Conservation (phyloP, 2,113 vertebrate species). For the Mungos mungo region DNA sequence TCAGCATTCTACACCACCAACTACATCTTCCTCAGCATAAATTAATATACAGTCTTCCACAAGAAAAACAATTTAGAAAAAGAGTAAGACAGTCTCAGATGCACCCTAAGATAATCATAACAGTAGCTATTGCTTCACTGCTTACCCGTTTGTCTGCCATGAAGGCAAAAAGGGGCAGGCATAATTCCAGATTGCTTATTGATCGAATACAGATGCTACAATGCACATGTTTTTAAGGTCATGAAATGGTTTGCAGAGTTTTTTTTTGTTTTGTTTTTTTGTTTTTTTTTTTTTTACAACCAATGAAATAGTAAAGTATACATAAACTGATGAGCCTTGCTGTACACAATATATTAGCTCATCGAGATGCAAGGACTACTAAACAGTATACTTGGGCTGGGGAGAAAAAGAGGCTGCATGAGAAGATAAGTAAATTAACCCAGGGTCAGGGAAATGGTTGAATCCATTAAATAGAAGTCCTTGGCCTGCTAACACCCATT, state of each 20-base stretch:
- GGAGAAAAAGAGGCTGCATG: not conserved
- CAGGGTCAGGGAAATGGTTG: not conserved
- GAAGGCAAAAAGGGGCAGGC: not conserved
- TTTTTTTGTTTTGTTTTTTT: slow-evolving; percentile 36
- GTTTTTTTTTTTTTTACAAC: slow-evolving; percentile 42
- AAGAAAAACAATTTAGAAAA: slow-evolving; percentile 78
- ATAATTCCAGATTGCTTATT: slow-evolving; percentile 76
- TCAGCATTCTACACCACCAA: slow-evolving; percentile 53
- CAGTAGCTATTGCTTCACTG: slow-evolving; percentile 72
- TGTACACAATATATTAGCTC: not conserved
- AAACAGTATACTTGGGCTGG: not conserved
- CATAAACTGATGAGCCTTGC: slow-evolving; percentile 47
- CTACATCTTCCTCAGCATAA: slow-evolving; percentile 76
- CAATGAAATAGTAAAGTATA: slow-evolving; percentile 20
- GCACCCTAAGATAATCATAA: slow-evolving; percentile 74
- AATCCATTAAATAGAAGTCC: not conserved
- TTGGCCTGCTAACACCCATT: not conserved
- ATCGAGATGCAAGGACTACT: accelerated
- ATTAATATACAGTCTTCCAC: slow-evolving; percentile 70
- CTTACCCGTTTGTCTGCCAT: slow-evolving; percentile 77
- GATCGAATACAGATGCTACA: slow-evolving; percentile 61
- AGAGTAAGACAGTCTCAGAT: slow-evolving; percentile 72
- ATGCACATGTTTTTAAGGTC: slow-evolving; percentile 67
- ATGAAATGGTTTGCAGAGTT: slow-evolving; percentile 61
- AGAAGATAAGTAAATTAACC: not conserved